phyloP scores from a whole-genome alignment of 2,797 vertebrate genomes.

The Macropus fuliginosus region DNA sequence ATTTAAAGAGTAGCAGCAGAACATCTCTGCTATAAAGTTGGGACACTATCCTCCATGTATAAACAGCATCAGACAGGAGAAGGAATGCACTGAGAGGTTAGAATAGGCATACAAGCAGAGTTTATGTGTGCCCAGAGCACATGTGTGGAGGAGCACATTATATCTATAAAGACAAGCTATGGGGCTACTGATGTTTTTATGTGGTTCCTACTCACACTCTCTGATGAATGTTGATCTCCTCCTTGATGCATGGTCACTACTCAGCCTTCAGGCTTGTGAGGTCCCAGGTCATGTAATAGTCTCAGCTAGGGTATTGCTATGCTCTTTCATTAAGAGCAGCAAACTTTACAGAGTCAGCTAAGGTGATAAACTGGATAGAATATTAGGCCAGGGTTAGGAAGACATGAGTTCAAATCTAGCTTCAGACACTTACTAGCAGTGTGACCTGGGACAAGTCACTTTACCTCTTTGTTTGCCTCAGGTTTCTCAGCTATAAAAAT shows the following conservation, averaged over 20 bases:
- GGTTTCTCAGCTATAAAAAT: not conserved
- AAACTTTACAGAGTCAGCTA: not conserved
- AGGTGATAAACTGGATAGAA: not conserved
- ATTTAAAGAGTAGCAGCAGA: not conserved
- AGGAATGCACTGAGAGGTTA: not conserved
- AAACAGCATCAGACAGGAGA: not conserved
- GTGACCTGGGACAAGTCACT: not conserved
- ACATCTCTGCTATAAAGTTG: not conserved
- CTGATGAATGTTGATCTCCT: not conserved
- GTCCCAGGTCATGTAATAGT: not conserved
- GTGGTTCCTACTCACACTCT: not conserved
- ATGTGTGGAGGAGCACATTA: not conserved
- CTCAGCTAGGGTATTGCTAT: not conserved
- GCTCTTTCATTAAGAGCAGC: not conserved
- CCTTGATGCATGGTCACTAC: not conserved
- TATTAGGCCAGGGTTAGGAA: not conserved
- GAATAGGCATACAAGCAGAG: not conserved
- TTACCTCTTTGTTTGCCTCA: not conserved
- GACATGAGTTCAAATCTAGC: not conserved
- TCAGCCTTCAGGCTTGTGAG: not conserved
- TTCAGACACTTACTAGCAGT: not conserved
- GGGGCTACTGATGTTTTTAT: not conserved
- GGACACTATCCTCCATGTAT: not conserved
- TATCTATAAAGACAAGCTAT: not conserved
- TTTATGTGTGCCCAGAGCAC: not conserved